Base-by-base conservation (phyloP, 2,113 vertebrate species). In the Lonchura striata region DNA sequence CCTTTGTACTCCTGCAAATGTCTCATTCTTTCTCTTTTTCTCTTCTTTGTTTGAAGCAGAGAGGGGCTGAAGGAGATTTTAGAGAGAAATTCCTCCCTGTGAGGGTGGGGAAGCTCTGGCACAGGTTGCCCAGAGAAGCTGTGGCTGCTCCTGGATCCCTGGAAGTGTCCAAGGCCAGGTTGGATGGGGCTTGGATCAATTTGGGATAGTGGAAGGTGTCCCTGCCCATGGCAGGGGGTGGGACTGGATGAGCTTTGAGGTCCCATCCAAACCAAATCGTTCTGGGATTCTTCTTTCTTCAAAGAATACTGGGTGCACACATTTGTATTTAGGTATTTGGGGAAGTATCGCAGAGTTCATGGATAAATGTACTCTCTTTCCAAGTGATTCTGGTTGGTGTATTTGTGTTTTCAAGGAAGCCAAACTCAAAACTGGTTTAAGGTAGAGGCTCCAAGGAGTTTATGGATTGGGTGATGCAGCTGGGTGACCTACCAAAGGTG, bases 181-280 rank as follows among this genome's bases (percentile, higher is more conserved):
- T 76, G 61, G 53, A 75, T 0, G 0, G 37, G 25, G 11, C 7
- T 44, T 86, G 72, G 46, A 52, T 2, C 11, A 59, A 0, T 9
- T 53, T 59, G 71, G 44, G 27, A 3, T 2, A 2, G 7, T 18
- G 22, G 31, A 2, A 66, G 3, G 2, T 52, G 44, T 27, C 31
- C 20, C 44, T 86, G 61, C 6, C 42, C 16, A 6, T 76, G 52
- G 35, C 31, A 50, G 21, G 15, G 15, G 9, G 2, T 46, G 28
- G 28, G 0, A 33, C 6, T 15, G 19, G 23, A 24, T 39, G 64
- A 20, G 3, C 1, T n/a, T 53, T n/a, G 23, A 70, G 23, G 19
- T 39, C 14, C 12, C 23, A 2, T 33, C 39, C 10, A 23, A 28
- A 54, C 19, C 47, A 24, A 11, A 13, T 5, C 15, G 5, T 53